Base-by-base conservation (phyloP, 2,113 vertebrate species). In the Psilopogon haemacephalus region DNA sequence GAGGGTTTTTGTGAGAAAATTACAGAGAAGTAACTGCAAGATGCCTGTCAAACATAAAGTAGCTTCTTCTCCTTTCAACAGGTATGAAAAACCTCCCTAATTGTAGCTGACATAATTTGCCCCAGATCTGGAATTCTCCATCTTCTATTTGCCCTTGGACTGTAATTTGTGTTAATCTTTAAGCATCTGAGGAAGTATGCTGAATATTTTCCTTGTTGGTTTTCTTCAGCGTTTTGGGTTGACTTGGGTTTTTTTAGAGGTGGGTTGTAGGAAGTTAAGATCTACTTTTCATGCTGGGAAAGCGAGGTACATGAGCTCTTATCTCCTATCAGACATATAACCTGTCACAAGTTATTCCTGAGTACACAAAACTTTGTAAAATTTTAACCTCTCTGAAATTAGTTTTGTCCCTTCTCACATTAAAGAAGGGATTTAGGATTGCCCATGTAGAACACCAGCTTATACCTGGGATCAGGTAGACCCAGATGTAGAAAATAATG, bases 331-430 rank as follows among this genome's bases (percentile, higher is more conserved):
- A 91, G 63, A 76, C n/a, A 56, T 64, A 50, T 44, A 89, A 95
- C 65, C 33, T n/a, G 32, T 87, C 88, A 95, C 75, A 92, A 94
- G 89, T 88, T 93, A 90, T 88, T 96, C 83, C 88, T 79, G 54
- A 84, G 91, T 97, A 93, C 95, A 86, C 89, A 95, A 95, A 87
- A 92, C 87, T 96, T 97, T 80, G 97, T 97, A 97, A 98, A 97
- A 98, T 93, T 97, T 98, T 97, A 98, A 97, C 97, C 82, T 96
- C 59, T 73, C 65, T 95, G 79, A 95, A 95, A 88, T 80, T 20
- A 85, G 55, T 69, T 96, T 95, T 85, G 87, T 95, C 55, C 77
- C 94, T 87, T 95, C 94, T 96, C 44, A 77, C 62, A 72, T 69
- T 79, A 86, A 89, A 86, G 72, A 94, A 79, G 42, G 85, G 86